A percentile compares a stretch with the other conserved stretches of the same genome.
Conservation (phyloP, 2,113 vertebrate genomes). For the Pelvicachromis taeniatus region DNA sequence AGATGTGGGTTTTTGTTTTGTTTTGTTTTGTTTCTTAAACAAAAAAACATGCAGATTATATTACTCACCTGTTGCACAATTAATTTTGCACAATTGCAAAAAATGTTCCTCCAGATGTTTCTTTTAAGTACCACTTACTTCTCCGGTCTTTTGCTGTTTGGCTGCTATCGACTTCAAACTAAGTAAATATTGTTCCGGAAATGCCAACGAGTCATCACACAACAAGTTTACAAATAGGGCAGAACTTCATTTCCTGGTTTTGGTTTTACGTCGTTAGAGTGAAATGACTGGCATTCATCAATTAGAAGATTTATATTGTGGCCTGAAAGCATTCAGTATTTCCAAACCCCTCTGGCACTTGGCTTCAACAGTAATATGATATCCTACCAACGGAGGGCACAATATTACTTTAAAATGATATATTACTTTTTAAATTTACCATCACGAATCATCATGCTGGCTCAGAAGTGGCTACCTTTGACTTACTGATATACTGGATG, state of each 20-base stretch:
- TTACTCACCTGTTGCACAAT: neutral
- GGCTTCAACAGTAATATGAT: neutral
- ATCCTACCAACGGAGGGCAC: neutral
- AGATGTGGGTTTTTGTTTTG: no score
- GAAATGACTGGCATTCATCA: neutral
- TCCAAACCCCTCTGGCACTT: neutral
- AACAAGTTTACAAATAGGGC: neutral
- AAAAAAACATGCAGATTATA: neutral
- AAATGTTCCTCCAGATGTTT: neutral
- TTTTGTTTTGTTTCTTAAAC: neutral
- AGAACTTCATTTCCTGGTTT: neutral
- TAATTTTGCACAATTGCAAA: neutral
- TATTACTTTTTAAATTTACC: neutral
- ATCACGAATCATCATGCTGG: neutral
- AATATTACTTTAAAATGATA: neutral
- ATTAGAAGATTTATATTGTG: neutral
- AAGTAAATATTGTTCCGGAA: neutral
- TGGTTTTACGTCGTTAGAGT: neutral
- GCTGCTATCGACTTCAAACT: neutral
- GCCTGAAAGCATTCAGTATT: neutral
- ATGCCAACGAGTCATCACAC: rapidly evolving
- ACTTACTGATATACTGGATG: neutral
- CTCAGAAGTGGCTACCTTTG: neutral
- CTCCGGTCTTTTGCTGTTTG: neutral
- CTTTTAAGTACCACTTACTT: neutral